These are phyloP conservation scores for Cacajao melanocephalus DNA, from an alignment of 2,797 vertebrate species.

Conservation along the genomic window DNA sequence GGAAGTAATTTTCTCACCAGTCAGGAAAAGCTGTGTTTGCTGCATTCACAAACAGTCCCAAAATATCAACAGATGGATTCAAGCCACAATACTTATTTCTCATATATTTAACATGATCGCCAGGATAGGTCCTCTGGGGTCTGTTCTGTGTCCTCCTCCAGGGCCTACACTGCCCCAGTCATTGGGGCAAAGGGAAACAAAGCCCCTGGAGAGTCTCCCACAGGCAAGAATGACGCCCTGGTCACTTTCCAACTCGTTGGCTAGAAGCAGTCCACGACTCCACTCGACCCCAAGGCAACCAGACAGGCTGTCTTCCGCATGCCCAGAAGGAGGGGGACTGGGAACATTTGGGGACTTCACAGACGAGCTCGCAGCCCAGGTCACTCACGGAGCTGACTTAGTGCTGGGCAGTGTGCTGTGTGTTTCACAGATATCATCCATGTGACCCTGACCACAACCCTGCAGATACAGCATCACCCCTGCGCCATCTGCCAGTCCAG, in stretches of 20 bases:
- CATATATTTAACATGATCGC: accelerated
- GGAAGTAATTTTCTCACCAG: not conserved
- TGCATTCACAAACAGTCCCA: not conserved
- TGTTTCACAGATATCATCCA: not conserved
- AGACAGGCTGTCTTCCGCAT: accelerated
- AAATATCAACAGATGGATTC: not conserved
- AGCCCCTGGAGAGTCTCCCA: not conserved
- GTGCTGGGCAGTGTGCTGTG: accelerated
- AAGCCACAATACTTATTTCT: not conserved
- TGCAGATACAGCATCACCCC: accelerated
- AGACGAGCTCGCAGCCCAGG: not conserved
- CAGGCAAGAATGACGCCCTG: accelerated
- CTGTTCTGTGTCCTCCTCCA: not conserved
- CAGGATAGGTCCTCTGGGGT: accelerated
- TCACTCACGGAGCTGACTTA: not conserved
- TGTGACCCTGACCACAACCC: accelerated
- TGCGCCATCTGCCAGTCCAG: too few relatives aligned
- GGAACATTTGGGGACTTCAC: accelerated
- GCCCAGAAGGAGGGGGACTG: not conserved
- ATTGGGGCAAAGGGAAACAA: not conserved
- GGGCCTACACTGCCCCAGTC: not conserved
- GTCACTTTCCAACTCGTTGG: not conserved
- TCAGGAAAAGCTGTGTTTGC: not conserved
- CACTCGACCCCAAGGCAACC: not conserved
- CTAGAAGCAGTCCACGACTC: not conserved